A percentile compares a stretch with the other conserved stretches of the same genome.
Conservation (phyloP, 2,797 vertebrate genomes). For the Gadopsis marmoratus region DNA sequence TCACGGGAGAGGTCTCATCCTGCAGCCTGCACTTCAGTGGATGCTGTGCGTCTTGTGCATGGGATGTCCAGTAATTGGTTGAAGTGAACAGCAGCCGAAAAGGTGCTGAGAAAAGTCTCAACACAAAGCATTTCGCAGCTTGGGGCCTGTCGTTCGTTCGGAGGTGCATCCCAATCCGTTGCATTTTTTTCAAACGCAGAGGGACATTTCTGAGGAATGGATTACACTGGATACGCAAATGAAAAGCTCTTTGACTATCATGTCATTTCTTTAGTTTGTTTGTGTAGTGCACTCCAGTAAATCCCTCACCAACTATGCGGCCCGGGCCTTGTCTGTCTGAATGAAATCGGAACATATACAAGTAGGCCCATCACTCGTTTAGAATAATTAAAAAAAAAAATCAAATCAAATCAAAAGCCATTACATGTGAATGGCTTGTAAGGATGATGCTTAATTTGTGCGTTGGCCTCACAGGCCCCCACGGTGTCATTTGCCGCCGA, state of each 20-base stretch:
- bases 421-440: background rate
- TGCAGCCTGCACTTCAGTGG: background rate
- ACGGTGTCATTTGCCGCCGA: slow-evolving; percentile 55
- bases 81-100: background rate
- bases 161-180: background rate
- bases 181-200: too few species aligned
- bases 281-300: background rate
- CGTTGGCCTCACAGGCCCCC: slow-evolving; percentile 22
- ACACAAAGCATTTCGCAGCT: too few species aligned
- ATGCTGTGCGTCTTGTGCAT: background rate
- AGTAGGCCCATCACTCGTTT: background rate
- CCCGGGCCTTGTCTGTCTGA: background rate
- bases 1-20: background rate
- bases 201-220: background rate
- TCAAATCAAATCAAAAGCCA: background rate
- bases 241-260: background rate
- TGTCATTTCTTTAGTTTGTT: too few species aligned
- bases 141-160: too few species aligned
- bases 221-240: background rate
- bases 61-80: background rate
- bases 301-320: background rate
- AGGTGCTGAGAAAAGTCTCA: background rate
- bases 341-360: background rate
- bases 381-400: background rate
- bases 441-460: slow-evolving; percentile 22